These are phyloP conservation scores for Planiliza haematocheilus DNA, from an alignment of 2,113 vertebrate genomes.

Conservation along the genomic window DNA sequence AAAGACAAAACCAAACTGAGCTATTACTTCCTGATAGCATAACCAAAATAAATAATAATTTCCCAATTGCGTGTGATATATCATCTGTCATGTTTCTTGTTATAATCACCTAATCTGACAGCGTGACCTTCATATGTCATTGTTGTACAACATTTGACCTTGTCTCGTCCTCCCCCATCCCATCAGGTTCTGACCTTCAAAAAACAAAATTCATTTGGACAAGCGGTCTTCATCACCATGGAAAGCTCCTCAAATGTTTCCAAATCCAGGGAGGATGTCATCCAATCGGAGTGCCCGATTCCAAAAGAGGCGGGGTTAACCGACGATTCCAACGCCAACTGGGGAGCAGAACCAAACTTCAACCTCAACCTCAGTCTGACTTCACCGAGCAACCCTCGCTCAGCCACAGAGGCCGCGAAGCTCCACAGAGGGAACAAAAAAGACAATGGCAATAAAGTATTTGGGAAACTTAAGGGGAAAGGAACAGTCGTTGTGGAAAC, in stretches of 20 bases:
- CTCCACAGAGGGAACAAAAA: conserved; percentile 30
- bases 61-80: too few species aligned
- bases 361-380: conserved; percentile 59
- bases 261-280: background rate
- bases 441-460: conserved; percentile 21
- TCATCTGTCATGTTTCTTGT: too few species aligned
- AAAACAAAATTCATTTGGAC: background rate
- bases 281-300: conserved; percentile 10
- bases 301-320: conserved; percentile 2
- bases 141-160: too few species aligned
- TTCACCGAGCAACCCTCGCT: conserved; percentile 23
- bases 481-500: conserved; percentile 6
- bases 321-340: conserved; percentile 29
- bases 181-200: conserved; percentile 31
- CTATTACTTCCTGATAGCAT: too few species aligned
- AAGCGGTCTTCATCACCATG: conserved; percentile 26
- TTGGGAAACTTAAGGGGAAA: conserved; percentile 9
- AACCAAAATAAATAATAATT: too few species aligned
- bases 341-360: conserved; percentile 59
- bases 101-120: background rate
- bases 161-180: conserved; percentile 5
- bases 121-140: background rate
- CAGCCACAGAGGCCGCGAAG: background rate
- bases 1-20: too few species aligned
- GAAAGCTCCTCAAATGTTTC: conserved; percentile 29